Conservation (phyloP, 2,113 vertebrate genomes). For the Sardina pilchardus region DNA sequence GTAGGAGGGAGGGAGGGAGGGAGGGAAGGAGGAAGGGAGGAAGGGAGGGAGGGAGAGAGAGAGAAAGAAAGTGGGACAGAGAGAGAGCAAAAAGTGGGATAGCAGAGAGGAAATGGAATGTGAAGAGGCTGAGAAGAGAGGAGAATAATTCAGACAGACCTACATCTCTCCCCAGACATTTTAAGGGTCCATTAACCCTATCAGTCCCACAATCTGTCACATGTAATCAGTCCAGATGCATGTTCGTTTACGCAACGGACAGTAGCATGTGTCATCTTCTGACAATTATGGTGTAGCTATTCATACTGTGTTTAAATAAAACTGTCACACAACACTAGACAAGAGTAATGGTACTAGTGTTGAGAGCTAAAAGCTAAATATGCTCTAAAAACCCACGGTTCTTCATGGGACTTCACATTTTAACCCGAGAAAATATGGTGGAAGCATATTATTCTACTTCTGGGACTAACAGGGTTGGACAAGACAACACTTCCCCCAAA, state of each 20-base stretch:
- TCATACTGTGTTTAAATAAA: neutral
- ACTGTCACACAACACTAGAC: neutral
- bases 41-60: too few species aligned
- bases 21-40: conserved; percentile 48
- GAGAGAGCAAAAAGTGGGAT: conserved; percentile 59
- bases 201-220: conserved; percentile 12
- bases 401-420: neutral
- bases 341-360: neutral
- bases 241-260: neutral
- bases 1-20: neutral
- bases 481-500: conserved; percentile 6
- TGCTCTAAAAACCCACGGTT: neutral
- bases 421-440: neutral
- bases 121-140: conserved; percentile 48
- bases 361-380: neutral
- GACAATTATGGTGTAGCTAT: neutral
- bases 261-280: neutral
- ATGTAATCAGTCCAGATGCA: neutral
- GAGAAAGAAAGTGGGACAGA: conserved; percentile 25
- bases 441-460: neutral
- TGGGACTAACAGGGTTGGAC: conserved; percentile 5
- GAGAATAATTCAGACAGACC: conserved; percentile 32
- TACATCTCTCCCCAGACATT: conserved; percentile 60
- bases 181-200: conserved; percentile 54
- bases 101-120: conserved; percentile 46